Evolutionary conservation across 2,888 invertebrate species (phyloP).

Genomic region (Hirtodrosophila histrioides): DNA sequence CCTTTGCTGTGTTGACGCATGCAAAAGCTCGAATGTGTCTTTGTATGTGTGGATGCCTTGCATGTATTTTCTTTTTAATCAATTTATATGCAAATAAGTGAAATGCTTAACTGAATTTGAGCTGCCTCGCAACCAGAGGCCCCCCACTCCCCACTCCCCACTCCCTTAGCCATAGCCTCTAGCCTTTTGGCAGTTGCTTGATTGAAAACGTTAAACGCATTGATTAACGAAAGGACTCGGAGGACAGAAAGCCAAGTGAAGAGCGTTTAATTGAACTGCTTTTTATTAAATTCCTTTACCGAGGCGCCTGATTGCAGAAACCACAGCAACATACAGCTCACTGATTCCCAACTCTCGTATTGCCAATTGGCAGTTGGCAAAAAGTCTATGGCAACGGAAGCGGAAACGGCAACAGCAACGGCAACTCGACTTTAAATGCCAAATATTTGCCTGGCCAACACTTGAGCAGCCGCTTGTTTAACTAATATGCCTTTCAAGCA

Average conservation of each 20-base stretch:
- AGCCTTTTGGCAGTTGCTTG: slow-evolving; percentile 71
- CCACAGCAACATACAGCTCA: slow-evolving; percentile 38
- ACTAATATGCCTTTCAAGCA: slow-evolving; percentile 60
- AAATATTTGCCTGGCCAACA: slow-evolving; percentile 63
- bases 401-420: neutral
- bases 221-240: slow-evolving; percentile 62
- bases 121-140: slow-evolving; percentile 54
- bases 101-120: slow-evolving; percentile 79
- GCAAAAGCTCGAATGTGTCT: slow-evolving; percentile 49
- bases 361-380: neutral
- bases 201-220: slow-evolving; percentile 77
- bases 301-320: slow-evolving; percentile 62
- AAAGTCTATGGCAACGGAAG: neutral
- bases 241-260: slow-evolving; percentile 36
- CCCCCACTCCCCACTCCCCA: slow-evolving; percentile 2
- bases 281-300: slow-evolving; percentile 68
- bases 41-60: slow-evolving; percentile 46
- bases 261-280: slow-evolving; percentile 73
- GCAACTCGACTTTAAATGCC: slow-evolving; percentile 33
- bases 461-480: slow-evolving; percentile 47
- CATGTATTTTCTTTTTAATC: slow-evolving; percentile 77
- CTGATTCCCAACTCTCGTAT: neutral
- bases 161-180: slow-evolving; percentile 1
- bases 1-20: slow-evolving; percentile 70
- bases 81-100: slow-evolving; percentile 82